These are phyloP conservation scores for Parapristionchus giblindavisi DNA, from an alignment of 2,888 invertebrate species.

Conservation along the genomic window DNA sequence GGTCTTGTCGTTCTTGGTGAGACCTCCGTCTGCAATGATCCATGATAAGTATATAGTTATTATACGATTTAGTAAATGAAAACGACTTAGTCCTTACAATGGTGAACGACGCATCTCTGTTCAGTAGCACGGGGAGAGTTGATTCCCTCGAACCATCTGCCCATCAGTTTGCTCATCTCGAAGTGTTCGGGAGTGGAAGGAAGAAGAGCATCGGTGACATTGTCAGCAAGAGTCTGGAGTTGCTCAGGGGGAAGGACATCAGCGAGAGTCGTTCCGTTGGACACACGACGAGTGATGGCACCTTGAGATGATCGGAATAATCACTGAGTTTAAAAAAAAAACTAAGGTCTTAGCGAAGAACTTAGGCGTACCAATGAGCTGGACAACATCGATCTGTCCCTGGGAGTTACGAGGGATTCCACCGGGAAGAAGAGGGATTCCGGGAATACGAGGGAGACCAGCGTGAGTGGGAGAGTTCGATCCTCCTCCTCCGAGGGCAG, in stretches of 20 bases:
- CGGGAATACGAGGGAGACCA: slow-evolving; percentile 68
- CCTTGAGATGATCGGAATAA: slow-evolving; percentile 45
- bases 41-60: background rate
- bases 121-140: slow-evolving; percentile 68
- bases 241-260: slow-evolving; percentile 69
- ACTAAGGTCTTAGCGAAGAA: background rate
- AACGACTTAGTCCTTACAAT: slow-evolving; percentile 57
- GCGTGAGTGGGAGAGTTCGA: slow-evolving; percentile 72
- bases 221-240: slow-evolving; percentile 69
- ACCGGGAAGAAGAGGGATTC: slow-evolving; percentile 68
- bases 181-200: slow-evolving; percentile 68
- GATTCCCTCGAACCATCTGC: slow-evolving; percentile 69
- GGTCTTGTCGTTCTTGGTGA: slow-evolving; percentile 70
- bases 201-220: slow-evolving; percentile 69
- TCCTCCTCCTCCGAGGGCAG: slow-evolving; percentile 78
- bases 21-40: slow-evolving; percentile 67
- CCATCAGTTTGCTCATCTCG: slow-evolving; percentile 69
- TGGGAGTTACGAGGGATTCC: slow-evolving; percentile 69
- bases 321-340: background rate
- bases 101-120: slow-evolving; percentile 70
- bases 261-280: slow-evolving; percentile 69
- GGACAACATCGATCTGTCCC: slow-evolving; percentile 69
- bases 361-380: slow-evolving; percentile 60
- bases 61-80: background rate
- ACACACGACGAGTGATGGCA: slow-evolving; percentile 68